These are phyloP conservation scores for Pempheris klunzingeri DNA, from an alignment of 2,797 vertebrate genomes.

Conservation along the genomic window DNA sequence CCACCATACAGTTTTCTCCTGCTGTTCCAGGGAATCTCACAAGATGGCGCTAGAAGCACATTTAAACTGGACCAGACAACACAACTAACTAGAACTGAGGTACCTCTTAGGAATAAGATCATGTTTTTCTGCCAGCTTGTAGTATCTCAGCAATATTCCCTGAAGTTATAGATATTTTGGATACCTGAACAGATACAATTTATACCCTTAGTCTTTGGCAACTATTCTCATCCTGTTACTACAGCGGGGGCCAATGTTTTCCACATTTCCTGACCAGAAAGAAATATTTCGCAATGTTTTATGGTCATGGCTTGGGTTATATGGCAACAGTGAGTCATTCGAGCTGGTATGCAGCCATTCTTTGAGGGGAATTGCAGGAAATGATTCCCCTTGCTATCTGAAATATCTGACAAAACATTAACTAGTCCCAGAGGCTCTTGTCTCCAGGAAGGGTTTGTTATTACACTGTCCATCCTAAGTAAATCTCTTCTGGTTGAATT, in stretches of 20 bases:
- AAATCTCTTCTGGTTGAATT: background rate
- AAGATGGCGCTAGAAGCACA: conserved; percentile 43
- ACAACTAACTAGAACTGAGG: background rate
- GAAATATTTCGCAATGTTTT: conserved; percentile 55
- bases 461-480: conserved; percentile 7
- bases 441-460: conserved; percentile 25
- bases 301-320: conserved; percentile 53
- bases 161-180: background rate
- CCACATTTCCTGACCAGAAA: conserved; percentile 8
- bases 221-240: background rate
- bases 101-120: background rate
- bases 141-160: too few relatives aligned
- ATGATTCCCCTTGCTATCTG: conserved; percentile 54
- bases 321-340: conserved; percentile 71
- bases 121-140: background rate
- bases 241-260: background rate
- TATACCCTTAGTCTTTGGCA: background rate
- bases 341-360: conserved; percentile 46
- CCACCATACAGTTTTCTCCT: background rate
- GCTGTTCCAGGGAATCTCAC: conserved; percentile 28
- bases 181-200: background rate
- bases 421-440: conserved; percentile 33
- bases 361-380: conserved; percentile 66
- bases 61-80: background rate
- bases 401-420: conserved; percentile 71